Conservation (phyloP, 2,113 vertebrate genomes). For the Apaloderma vittatum region DNA sequence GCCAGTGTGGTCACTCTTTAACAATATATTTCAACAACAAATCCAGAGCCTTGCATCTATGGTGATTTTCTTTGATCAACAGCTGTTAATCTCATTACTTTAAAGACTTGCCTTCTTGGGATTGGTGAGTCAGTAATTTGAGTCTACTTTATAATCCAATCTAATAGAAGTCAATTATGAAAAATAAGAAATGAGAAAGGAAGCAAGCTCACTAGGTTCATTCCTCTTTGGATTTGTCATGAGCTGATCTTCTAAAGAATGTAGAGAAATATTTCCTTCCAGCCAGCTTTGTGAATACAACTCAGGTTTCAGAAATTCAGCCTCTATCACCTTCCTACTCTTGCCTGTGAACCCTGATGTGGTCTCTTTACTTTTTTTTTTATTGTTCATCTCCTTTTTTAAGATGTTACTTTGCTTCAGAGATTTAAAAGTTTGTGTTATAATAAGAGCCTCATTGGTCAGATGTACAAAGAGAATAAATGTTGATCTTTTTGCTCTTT, state of each 20-base stretch:
- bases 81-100: slow-evolving; percentile 53
- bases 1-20: not conserved
- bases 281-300: not conserved
- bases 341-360: not conserved
- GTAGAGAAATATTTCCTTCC: not conserved
- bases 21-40: not conserved
- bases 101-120: slow-evolving; percentile 56
- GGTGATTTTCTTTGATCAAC: slow-evolving; percentile 57
- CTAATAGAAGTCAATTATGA: slow-evolving; percentile 62
- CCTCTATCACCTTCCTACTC: not conserved
- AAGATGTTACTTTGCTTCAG: not conserved
- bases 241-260: slow-evolving; percentile 40
- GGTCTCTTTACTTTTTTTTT: not conserved
- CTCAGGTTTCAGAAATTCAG: not conserved
- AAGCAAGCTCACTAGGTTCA: slow-evolving; percentile 40
- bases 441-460: not conserved
- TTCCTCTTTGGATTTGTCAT: slow-evolving; percentile 60
- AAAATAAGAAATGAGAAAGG: slow-evolving; percentile 62
- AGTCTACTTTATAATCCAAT: slow-evolving; percentile 56
- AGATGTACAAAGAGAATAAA: not conserved
- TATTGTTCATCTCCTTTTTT: not conserved
- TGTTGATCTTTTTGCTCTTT: not conserved
- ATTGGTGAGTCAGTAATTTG: slow-evolving; percentile 58
- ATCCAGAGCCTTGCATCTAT: slow-evolving; percentile 8
- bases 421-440: not conserved